A percentile compares a stretch with the other conserved stretches of the same genome.
phyloP scores from a whole-genome alignment of 2,113 vertebrate species.

The Aptenodytes patagonicus region DNA sequence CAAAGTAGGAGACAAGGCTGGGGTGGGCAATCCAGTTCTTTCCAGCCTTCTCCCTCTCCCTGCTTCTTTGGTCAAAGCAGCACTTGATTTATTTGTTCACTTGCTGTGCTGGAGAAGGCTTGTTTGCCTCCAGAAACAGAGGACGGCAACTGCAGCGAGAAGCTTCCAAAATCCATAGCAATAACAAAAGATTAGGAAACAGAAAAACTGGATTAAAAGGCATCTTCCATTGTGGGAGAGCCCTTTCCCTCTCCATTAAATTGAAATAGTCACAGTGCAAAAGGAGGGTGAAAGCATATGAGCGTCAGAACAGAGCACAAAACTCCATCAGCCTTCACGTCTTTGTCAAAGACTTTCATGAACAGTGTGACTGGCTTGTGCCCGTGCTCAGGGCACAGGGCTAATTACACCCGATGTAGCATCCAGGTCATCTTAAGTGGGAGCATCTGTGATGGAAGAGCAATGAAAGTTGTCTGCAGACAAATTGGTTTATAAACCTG shows the following conservation, averaged over 20 bases:
- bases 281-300: background rate
- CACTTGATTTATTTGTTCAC: background rate
- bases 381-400: background rate
- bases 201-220: background rate
- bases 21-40: background rate
- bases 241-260: background rate
- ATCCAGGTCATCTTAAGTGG: background rate
- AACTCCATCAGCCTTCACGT: background rate
- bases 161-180: slow-evolving; percentile 4
- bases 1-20: background rate
- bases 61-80: background rate
- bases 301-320: background rate
- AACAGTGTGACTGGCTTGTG: background rate
- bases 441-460: background rate
- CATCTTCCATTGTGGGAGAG: background rate
- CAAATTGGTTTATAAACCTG: background rate
- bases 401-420: background rate
- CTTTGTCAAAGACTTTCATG: background rate
- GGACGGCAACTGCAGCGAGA: background rate
- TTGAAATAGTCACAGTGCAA: background rate
- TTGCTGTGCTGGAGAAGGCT: background rate
- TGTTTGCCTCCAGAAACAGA: background rate
- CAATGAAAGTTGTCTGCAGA: background rate
- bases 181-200: background rate
- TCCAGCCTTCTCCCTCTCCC: background rate